Evolutionary conservation across 37 sponge, comb jelly and placozoan genomes (phyloP).

Genomic region (Ianthella basta): DNA sequence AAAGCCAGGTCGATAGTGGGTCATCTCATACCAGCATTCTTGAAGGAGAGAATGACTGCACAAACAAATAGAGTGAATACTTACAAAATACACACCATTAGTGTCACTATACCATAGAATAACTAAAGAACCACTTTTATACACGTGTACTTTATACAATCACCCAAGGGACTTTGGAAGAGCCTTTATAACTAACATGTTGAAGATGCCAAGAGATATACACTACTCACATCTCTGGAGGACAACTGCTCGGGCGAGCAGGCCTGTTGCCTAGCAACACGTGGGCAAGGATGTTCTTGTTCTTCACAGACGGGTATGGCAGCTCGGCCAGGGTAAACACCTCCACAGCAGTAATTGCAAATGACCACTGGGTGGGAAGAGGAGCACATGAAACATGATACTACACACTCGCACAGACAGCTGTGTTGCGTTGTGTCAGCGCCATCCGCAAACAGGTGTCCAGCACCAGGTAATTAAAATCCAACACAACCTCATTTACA

Average conservation of each 20-base stretch:
- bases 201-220: too few relatives aligned
- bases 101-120: not conserved
- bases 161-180: too few relatives aligned
- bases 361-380: constrained; percentile 62
- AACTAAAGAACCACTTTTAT: not conserved
- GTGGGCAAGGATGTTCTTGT: constrained; percentile 55
- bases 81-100: not conserved
- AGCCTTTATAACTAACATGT: too few relatives aligned
- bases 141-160: too few relatives aligned
- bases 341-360: constrained; percentile 74
- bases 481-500: too few relatives aligned
- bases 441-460: too few relatives aligned
- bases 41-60: constrained; percentile 43
- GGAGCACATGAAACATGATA: not conserved
- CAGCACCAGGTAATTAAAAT: too few relatives aligned
- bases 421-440: too few relatives aligned
- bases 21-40: constrained; percentile 49
- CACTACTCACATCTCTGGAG: constrained; percentile 68
- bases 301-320: constrained; percentile 69
- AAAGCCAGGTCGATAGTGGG: constrained; percentile 56
- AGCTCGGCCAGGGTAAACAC: constrained; percentile 52
- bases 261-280: constrained; percentile 65
- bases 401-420: too few relatives aligned
- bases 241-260: constrained; percentile 48
- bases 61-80: not conserved